Evolutionary conservation across 1,140 invertebrate genomes (phyloP), one percentile per base, ranked within the genome.

Genomic region (Pachypeltis micranthus): DNA sequence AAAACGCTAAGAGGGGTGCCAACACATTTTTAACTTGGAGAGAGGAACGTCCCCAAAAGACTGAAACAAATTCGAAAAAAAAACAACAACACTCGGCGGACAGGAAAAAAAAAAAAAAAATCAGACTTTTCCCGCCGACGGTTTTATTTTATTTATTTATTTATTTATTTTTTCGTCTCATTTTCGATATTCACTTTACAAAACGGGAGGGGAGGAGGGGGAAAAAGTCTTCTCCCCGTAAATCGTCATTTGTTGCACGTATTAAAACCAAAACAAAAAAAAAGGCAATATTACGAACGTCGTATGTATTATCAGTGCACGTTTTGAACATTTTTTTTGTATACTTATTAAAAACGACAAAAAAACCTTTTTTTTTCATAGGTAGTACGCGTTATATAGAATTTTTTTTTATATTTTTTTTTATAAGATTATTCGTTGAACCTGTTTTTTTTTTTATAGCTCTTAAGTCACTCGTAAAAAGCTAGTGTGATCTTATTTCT

Each of bases 401-500:
- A 39, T 60, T 60, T 60, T 60, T 44, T 51, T 51, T 62, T 62
- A 51, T 62, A 26, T 39, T 62, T 51, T 62, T 51, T 62, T 44
- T 62, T 62, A 62, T 44, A 54, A 62, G 28, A 44, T 61, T 61
- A 29, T 62, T 62, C 54, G 44, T 62, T 51, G 47, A 51, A 27
- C 39, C 60, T 62, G 44, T 62, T 24, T 59, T 21, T 59, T 31
- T 59, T 31, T 59, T 31, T 59, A 59, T 44, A 47, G 60, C 28
- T 26, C 2, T 24, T 31, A 62, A 62, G n/a, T 51, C 60, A 62
- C 60, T 47, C 47, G 44, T 47, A 62, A 31, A 44, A 62, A 62
- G 60, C 60, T 62, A 62, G 60, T 62, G 60, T 62, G 60, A 62
- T 62, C 60, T 51, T 51, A 51, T 21, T 51, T 51, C 47, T 51